These are phyloP conservation scores for Trematocara variabile DNA, from an alignment of 2,113 vertebrate genomes.

Conservation along the genomic window DNA sequence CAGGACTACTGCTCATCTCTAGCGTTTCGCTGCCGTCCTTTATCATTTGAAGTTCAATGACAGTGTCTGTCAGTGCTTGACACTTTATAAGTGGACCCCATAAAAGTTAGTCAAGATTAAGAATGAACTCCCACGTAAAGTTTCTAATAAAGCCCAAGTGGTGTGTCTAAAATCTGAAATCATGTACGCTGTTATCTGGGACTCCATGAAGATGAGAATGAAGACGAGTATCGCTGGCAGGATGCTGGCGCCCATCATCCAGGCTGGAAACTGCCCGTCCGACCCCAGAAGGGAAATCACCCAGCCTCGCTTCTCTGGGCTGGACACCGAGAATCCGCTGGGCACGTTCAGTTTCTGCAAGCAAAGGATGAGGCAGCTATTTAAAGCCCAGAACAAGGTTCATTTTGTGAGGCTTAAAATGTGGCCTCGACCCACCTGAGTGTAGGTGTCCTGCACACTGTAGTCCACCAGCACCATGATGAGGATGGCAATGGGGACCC, in stretches of 20 bases:
- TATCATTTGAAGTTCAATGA: neutral
- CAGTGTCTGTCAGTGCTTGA: neutral
- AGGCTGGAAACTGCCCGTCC: constrained; percentile 80
- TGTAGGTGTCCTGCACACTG: constrained; percentile 86
- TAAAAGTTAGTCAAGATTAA: neutral
- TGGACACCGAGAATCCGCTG: constrained; percentile 87
- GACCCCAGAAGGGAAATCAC: constrained; percentile 86
- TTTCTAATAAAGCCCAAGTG: neutral
- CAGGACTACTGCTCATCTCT: neutral
- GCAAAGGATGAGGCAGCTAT: neutral
- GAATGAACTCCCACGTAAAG: neutral
- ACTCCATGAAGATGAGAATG: constrained; percentile 98
- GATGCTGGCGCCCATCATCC: constrained; percentile 93
- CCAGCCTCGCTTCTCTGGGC: constrained; percentile 85
- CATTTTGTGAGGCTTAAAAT: neutral
- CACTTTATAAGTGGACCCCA: neutral
- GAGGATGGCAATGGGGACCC: constrained; percentile 91
- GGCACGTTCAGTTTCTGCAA: constrained; percentile 89
- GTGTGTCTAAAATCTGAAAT: neutral
- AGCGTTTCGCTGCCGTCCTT: neutral
- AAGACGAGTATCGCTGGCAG: constrained; percentile 89
- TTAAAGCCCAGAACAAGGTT: neutral
- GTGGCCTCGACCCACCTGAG: constrained; percentile 75
- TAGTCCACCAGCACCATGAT: constrained; percentile 93
- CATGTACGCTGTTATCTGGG: constrained; percentile 91